phyloP scores from a whole-genome alignment of 2,888 invertebrate species.

The Hirtodrosophila duncani region DNA sequence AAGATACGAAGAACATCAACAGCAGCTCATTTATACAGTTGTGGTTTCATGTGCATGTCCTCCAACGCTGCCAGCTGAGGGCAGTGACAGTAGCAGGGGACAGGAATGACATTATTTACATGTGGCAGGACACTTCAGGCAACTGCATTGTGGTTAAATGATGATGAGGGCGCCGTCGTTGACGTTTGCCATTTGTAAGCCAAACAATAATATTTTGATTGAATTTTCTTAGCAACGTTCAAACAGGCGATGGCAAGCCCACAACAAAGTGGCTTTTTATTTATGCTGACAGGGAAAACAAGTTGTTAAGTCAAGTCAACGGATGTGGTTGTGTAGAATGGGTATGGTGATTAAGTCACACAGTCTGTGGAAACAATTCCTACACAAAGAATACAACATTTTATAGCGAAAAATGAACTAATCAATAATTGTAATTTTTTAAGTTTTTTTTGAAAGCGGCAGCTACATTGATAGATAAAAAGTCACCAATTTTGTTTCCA shows the following conservation, averaged over 20 bases:
- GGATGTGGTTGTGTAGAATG: conserved; percentile 19
- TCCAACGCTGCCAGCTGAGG: no score
- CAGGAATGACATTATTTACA: conserved; percentile 4
- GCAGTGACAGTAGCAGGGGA: background rate
- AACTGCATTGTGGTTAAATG: conserved; percentile 14
- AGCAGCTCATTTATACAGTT: conserved; percentile 31
- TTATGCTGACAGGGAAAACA: conserved; percentile 51
- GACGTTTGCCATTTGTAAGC: conserved; percentile 52
- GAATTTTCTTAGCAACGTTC: conserved; percentile 35
- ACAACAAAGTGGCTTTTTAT: conserved; percentile 50
- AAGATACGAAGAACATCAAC: conserved; percentile 48
- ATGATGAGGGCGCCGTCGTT: conserved; percentile 32
- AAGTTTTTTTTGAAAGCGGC: no score
- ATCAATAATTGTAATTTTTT: no score
- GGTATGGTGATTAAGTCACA: background rate
- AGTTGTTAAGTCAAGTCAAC: conserved; percentile 45
- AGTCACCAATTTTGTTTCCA: no score
- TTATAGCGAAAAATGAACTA: no score
- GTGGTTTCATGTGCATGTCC: no score
- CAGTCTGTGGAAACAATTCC: no score
- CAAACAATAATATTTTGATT: conserved; percentile 66
- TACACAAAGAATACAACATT: no score
- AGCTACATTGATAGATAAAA: no score
- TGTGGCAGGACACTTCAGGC: conserved; percentile 28
- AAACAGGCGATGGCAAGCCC: background rate